Base-by-base conservation (phyloP, 2,113 vertebrate species). In the Pseudorhombus dupliciocellatus region DNA sequence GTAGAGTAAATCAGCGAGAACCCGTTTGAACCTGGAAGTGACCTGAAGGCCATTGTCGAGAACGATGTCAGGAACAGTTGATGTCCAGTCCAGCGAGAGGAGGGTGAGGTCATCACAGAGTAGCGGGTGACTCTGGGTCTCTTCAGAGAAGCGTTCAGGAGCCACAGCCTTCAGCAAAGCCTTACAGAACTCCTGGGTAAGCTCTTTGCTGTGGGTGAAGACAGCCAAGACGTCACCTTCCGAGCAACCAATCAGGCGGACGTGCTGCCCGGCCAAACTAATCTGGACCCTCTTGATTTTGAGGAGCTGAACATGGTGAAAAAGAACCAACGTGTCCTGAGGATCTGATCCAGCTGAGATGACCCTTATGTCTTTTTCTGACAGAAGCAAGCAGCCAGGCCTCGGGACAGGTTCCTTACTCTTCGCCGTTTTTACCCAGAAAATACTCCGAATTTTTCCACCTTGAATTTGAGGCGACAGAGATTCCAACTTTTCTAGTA, bases 1-100 rank as follows among this genome's bases (percentile, higher is more conserved):
- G 79, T 95, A 96, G 55, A 94, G 87, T 48, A 96, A 79, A 73
- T 96, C 93, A 7, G 94, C 94, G 18, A 95, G 91, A 3, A 88
- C 82, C 10, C 70, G 87, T 48, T 88, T 93, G 74, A 96, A 97
- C 61, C 86, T 90, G 69, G 90, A 95, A 7, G 88, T 93, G n/a
- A 96, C 25, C 0, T 10, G 28, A 30, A 94, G 22, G 9, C 91
- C 89, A 0, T 34, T 82, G 57, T 90, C 74, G 34, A 94, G 84
- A 75, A 91, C 0, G 0, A 95, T 46, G 11, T 93, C 90, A 0
- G 93, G 85, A 58, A 92, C 62, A 37, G 80, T 77, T 7, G 87
- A 84, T 1, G 65, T 85, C 94, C 94, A 96, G 44, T 95, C 88
- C 52, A 96, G 85, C 0, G 94, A 95, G 64, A 96, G 81, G 66